Conservation (phyloP, 2,113 vertebrate genomes). For the Ardeotis arabs region DNA sequence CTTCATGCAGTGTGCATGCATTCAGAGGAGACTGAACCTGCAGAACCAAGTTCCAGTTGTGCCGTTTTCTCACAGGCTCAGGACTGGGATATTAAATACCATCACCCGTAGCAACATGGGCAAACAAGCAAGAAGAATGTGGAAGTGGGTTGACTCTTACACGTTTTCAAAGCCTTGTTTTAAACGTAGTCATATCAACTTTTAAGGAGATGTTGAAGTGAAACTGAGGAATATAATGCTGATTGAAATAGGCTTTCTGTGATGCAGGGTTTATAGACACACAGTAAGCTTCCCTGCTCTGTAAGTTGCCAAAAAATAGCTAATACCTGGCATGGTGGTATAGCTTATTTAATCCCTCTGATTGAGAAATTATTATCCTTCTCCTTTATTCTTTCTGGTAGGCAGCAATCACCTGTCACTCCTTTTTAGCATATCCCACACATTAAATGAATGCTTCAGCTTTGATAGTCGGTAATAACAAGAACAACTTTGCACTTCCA, state of each 20-base stretch:
- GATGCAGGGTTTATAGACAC: background rate
- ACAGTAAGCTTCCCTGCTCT: background rate
- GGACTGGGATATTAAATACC: background rate
- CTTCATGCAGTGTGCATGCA: conserved; percentile 22
- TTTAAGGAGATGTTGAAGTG: background rate
- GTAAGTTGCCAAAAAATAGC: background rate
- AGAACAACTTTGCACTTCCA: background rate
- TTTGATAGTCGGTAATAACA: background rate
- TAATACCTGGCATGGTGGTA: background rate
- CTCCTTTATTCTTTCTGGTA: background rate
- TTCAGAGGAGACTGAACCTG: conserved; percentile 28
- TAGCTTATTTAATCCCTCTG: background rate
- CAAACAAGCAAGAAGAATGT: background rate
- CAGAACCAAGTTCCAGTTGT: conserved; percentile 13
- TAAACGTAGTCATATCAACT: background rate
- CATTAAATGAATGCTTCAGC: background rate
- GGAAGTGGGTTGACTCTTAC: background rate
- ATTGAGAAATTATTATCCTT: background rate
- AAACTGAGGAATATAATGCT: background rate
- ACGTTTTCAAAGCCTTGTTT: conserved; percentile 8
- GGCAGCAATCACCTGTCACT: background rate
- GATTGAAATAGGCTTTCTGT: background rate
- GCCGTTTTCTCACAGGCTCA: background rate
- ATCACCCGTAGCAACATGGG: background rate
- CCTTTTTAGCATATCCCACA: background rate